phyloP scores from a whole-genome alignment of 37 sponge, comb jelly and placozoan species.

The Diacarnus erythraeanus region DNA sequence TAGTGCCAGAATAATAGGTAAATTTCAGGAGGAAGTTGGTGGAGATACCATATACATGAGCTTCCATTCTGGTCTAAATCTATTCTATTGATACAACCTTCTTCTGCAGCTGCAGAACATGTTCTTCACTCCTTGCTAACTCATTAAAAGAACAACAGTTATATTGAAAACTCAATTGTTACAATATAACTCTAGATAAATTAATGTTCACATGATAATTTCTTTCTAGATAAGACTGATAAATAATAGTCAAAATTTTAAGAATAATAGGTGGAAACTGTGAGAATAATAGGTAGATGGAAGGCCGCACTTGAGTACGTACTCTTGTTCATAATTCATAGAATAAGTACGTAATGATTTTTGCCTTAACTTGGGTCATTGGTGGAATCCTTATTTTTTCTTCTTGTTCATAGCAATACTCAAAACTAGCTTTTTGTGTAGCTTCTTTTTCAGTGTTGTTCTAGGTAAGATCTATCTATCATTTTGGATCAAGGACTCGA shows the following conservation, averaged over 20 bases:
- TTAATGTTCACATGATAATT: no score
- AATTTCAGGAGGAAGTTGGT: no score
- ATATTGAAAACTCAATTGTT: neutral
- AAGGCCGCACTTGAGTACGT: neutral
- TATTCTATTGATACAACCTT: no score
- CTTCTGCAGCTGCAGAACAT: no score
- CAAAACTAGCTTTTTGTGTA: neutral
- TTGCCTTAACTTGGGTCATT: neutral
- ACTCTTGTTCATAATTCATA: constrained; percentile 6
- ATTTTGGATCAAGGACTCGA: no score
- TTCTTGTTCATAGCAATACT: neutral
- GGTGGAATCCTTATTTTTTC: constrained; percentile 13
- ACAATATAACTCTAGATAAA: neutral
- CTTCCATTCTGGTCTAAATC: no score
- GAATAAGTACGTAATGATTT: constrained; percentile 9
- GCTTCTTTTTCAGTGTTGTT: neutral
- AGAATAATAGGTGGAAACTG: neutral
- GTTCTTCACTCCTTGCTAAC: neutral
- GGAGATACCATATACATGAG: no score
- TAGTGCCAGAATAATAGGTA: no score
- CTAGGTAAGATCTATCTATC: no score
- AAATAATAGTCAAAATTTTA: no score
- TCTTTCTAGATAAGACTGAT: no score
- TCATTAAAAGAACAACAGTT: neutral
- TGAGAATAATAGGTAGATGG: neutral